Conservation (phyloP, 2,113 vertebrate species). For the Dicaeum eximium region DNA sequence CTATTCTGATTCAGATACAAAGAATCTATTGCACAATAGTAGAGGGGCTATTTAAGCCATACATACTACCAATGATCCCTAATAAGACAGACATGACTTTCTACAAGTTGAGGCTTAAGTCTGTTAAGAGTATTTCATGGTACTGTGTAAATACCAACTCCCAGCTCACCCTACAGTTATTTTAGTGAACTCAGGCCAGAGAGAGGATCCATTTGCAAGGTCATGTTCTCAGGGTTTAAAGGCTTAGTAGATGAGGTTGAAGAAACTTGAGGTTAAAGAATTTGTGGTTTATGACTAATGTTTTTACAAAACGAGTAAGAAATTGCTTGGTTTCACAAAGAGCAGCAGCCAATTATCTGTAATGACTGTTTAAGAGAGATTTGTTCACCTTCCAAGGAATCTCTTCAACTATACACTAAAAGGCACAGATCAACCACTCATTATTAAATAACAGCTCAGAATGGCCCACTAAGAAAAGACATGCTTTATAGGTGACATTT, state of each 20-base stretch:
- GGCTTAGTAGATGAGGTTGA: neutral
- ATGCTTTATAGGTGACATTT: neutral
- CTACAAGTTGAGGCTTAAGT: neutral
- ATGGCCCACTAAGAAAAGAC: neutral
- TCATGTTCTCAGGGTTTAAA: neutral
- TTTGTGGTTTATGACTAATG: neutral
- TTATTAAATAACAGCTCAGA: neutral
- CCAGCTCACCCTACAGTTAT: neutral
- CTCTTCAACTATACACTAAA: neutral
- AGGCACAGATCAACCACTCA: neutral
- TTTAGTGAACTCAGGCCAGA: neutral
- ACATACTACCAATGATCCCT: neutral
- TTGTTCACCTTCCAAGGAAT: neutral
- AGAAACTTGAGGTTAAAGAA: neutral
- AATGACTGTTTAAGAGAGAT: neutral
- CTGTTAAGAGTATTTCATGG: neutral
- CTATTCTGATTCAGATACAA: neutral
- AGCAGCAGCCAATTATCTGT: neutral
- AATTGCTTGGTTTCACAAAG: neutral
- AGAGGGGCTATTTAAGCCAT: neutral
- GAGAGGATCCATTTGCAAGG: neutral
- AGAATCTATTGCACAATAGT: neutral
- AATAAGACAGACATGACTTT: neutral
- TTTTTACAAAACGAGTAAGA: neutral
- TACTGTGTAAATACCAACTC: neutral